Evolutionary conservation across 1,140 invertebrate genomes (phyloP).

Genomic region (Matsumurasca onukii): DNA sequence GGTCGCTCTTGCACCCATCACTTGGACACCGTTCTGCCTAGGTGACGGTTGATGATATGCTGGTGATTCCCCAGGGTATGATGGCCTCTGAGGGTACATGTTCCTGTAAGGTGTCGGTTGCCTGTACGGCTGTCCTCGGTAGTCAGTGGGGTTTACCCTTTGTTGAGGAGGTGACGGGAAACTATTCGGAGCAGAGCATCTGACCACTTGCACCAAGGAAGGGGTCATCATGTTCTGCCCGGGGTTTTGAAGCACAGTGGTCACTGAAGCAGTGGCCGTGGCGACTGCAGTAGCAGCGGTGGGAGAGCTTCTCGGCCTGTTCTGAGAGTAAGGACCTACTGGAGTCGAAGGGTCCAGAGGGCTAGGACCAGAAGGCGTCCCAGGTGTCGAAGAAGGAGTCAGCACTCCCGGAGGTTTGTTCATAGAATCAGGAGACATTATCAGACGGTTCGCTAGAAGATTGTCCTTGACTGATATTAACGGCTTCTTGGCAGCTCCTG

Average conservation of each 20-base stretch:
- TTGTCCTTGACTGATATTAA: conserved; percentile 35
- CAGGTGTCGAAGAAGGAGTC: conserved; percentile 63
- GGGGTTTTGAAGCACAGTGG: conserved; percentile 34
- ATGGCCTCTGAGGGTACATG: conserved; percentile 49
- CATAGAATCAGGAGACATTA: conserved; percentile 35
- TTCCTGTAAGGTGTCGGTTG: conserved; percentile 33
- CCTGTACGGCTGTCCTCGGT: conserved; percentile 29
- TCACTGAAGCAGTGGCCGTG: conserved; percentile 50
- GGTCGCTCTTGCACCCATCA: conserved; percentile 38
- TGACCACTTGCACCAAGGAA: conserved; percentile 35
- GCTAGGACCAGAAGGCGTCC: conserved; percentile 57
- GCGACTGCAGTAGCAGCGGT: conserved; percentile 38
- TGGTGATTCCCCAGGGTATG: conserved; percentile 42
- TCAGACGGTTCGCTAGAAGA: conserved; percentile 21
- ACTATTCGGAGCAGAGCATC: conserved; percentile 34
- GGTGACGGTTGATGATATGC: conserved; percentile 43
- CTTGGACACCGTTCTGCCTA: conserved; percentile 39
- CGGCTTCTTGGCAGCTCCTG: conserved; percentile 29
- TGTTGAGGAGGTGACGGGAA: conserved; percentile 38
- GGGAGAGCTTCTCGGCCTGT: conserved; percentile 36
- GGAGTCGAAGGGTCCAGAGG: conserved; percentile 22
- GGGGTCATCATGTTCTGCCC: conserved; percentile 36
- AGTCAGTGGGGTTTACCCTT: conserved; percentile 18
- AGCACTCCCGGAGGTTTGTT: conserved; percentile 50
- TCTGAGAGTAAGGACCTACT: conserved; percentile 27